These are phyloP conservation scores for Hymenopus coronatus DNA, from an alignment of 2,888 invertebrate species.

Conservation along the genomic window DNA sequence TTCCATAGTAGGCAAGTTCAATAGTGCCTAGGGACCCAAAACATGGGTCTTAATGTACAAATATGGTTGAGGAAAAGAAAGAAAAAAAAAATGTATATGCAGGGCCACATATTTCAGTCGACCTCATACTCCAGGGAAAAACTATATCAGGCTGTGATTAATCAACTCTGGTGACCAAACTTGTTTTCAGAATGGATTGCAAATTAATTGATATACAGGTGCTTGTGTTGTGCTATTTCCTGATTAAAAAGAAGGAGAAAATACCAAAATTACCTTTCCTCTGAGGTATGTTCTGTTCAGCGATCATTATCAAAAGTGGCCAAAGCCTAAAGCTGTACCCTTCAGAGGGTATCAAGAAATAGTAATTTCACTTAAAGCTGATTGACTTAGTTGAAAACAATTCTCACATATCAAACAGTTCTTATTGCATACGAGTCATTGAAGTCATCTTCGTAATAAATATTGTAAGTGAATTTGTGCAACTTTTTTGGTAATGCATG, in stretches of 20 bases:
- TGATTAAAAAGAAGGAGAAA: neutral
- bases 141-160: constrained; percentile 54
- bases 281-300: neutral
- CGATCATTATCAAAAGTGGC: neutral
- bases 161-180: constrained; percentile 50
- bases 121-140: constrained; percentile 32
- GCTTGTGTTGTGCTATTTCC: neutral
- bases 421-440: neutral
- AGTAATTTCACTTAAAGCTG: neutral
- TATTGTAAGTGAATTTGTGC: neutral
- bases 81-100: constrained; percentile 16
- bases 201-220: constrained; percentile 2
- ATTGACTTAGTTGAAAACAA: neutral
- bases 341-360: constrained; percentile 8
- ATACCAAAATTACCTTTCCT: neutral
- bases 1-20: constrained; percentile 18
- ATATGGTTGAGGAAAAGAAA: constrained; percentile 24
- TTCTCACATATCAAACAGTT: constrained; percentile 20
- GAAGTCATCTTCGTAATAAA: neutral
- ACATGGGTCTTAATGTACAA: constrained; percentile 28
- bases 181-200: constrained; percentile 3
- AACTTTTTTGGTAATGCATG: constrained; percentile 6
- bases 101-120: constrained; percentile 30
- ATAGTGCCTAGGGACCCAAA: constrained; percentile 32
- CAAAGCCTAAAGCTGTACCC: neutral